phyloP scores from a whole-genome alignment of 1,140 invertebrate genomes.

The Hydropsyche tenuis region DNA sequence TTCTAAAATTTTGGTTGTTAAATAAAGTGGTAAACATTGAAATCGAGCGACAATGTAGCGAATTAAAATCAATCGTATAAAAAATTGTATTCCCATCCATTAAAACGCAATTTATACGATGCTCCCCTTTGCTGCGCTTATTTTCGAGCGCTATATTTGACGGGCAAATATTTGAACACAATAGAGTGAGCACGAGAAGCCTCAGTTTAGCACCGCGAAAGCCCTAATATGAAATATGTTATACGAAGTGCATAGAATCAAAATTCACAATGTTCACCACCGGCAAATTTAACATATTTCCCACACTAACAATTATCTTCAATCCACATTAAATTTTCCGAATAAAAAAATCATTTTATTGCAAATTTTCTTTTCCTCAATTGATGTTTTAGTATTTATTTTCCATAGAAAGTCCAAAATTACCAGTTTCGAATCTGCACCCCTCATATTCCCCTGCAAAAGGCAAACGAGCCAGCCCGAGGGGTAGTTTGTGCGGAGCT shows the following conservation, averaged over 20 bases:
- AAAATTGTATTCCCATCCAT: conserved; percentile 41
- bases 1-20: background rate
- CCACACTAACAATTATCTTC: too few species aligned
- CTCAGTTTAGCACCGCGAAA: conserved; percentile 36
- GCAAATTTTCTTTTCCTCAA: too few species aligned
- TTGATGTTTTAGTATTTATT: too few species aligned
- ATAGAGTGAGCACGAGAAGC: conserved; percentile 33
- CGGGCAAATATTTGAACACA: conserved; percentile 48
- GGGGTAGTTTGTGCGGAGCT: too few species aligned
- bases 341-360: too few species aligned
- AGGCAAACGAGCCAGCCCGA: background rate
- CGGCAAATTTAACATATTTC: too few species aligned
- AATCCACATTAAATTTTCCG: too few species aligned
- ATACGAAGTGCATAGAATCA: too few species aligned
- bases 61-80: background rate
- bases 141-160: conserved; percentile 28
- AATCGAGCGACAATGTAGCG: background rate
- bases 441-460: background rate
- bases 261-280: too few species aligned
- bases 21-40: background rate
- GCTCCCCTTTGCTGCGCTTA: background rate
- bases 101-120: conserved; percentile 42
- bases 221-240: conserved; percentile 47
- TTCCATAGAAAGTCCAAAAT: too few species aligned
- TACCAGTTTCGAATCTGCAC: too few species aligned